Evolutionary conservation across 2,113 vertebrate species (phyloP).

Genomic region (Mastomys coucha): DNA sequence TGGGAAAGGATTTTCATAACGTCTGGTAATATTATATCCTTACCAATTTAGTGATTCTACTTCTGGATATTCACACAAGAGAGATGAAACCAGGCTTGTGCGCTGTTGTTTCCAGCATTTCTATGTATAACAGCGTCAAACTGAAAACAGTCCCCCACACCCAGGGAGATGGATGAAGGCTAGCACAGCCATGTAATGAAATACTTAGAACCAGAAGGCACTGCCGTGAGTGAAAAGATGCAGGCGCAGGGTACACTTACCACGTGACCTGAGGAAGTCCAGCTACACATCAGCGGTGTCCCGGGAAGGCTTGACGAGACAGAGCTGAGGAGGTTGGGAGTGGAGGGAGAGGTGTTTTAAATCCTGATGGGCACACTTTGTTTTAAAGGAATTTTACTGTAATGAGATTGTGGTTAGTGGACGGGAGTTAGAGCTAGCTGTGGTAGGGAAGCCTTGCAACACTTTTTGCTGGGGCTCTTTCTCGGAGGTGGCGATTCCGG

Average conservation of each 20-base stretch:
- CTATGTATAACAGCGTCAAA: neutral
- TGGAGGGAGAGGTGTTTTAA: neutral
- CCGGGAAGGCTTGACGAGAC: neutral
- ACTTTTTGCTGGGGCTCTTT: neutral
- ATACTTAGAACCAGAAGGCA: neutral
- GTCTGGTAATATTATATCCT: neutral
- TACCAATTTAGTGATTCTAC: too few species aligned
- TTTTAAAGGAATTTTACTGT: neutral
- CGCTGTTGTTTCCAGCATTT: neutral
- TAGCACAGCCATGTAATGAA: neutral
- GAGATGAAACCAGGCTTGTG: neutral
- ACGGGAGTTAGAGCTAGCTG: neutral
- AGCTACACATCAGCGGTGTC: neutral
- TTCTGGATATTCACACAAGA: neutral
- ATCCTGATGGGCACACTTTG: neutral
- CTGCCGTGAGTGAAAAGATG: neutral
- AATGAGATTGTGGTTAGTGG: neutral
- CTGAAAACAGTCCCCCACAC: neutral
- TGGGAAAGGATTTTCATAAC: neutral
- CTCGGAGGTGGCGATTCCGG: neutral
- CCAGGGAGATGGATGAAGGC: neutral
- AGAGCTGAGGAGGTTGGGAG: neutral
- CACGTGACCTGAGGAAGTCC: neutral
- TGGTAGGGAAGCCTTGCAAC: neutral
- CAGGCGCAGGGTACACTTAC: neutral